Percentiles rank a stretch among this genome's conserved stretches.
These are phyloP conservation scores for Microctenopoma steveboyesi DNA, from an alignment of 2,797 vertebrate genomes.

Conservation along the genomic window DNA sequence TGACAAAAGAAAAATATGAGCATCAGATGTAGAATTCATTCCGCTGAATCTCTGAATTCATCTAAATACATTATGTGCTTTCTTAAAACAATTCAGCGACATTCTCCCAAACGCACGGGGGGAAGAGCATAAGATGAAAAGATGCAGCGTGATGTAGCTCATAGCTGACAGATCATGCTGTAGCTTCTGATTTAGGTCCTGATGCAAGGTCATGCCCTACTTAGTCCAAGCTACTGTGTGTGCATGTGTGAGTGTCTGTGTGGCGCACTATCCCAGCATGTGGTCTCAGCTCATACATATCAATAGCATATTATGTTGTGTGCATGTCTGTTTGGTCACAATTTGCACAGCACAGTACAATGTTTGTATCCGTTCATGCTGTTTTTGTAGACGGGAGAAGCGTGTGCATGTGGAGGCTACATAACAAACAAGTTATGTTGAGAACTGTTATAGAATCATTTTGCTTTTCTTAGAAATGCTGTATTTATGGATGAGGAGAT, in stretches of 20 bases:
- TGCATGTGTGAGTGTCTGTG: slow-evolving; percentile 22
- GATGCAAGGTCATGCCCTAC: slow-evolving; percentile 62
- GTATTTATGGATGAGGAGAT: slow-evolving; percentile 1
- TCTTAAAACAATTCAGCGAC: slow-evolving; percentile 14
- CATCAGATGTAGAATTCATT: slow-evolving; percentile 42
- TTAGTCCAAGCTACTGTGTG: slow-evolving; percentile 30
- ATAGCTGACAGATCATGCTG: neutral
- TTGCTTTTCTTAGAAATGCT: slow-evolving; percentile 4
- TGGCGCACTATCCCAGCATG: slow-evolving; percentile 31
- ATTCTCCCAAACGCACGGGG: neutral
- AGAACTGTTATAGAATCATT: slow-evolving; percentile 9
- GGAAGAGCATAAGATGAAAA: neutral
- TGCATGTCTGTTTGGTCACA: slow-evolving; percentile 16
- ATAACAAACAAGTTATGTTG: slow-evolving; percentile 15
- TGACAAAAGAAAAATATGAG: slow-evolving; percentile 34
- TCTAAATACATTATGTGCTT: slow-evolving; percentile 19
- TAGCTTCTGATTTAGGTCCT: slow-evolving; percentile 39
- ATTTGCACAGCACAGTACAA: slow-evolving; percentile 23
- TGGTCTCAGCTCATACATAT: slow-evolving; percentile 43
- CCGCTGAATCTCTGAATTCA: slow-evolving; percentile 17
- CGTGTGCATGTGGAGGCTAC: slow-evolving; percentile 23
- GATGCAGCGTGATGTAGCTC: slow-evolving; percentile 15
- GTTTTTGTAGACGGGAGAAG: slow-evolving; percentile 16
- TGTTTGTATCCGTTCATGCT: slow-evolving; percentile 11
- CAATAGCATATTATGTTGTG: slow-evolving; percentile 22